phyloP scores from a whole-genome alignment of 2,888 invertebrate genomes.

The Leucoma salicis region DNA sequence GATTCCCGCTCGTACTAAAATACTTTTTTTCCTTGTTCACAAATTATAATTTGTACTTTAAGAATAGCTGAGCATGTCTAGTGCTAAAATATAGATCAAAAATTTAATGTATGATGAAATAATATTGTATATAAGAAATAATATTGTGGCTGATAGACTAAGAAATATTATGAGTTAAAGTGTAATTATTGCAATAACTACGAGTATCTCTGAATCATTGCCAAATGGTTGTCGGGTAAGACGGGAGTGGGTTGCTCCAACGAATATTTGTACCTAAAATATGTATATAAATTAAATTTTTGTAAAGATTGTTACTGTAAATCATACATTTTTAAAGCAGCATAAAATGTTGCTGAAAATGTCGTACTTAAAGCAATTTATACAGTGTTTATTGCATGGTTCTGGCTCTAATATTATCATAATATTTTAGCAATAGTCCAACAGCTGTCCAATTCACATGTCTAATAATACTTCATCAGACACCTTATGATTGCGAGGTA shows the following conservation, averaged over 20 bases:
- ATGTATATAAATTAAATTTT: constrained; percentile 57
- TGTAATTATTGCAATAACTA: constrained; percentile 72
- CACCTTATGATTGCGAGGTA: too few species aligned
- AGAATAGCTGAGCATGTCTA: too few species aligned
- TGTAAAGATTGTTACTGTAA: constrained; percentile 46
- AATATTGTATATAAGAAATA: too few species aligned
- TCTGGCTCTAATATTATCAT: neutral
- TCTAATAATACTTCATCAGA: too few species aligned
- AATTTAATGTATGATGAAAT: too few species aligned
- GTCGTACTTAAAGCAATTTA: constrained; percentile 1
- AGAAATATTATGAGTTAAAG: constrained; percentile 66
- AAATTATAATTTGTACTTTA: too few species aligned
- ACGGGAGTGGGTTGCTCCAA: constrained; percentile 52
- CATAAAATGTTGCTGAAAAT: constrained; percentile 3
- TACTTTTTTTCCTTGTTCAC: too few species aligned
- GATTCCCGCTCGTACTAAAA: too few species aligned
- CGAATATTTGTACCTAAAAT: constrained; percentile 55
- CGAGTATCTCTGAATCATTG: constrained; percentile 57
- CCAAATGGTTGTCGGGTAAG: constrained; percentile 63
- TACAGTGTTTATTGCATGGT: constrained; percentile 1
- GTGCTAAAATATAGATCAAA: too few species aligned
- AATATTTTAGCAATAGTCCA: too few species aligned
- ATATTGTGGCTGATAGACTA: too few species aligned
- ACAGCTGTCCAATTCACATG: too few species aligned
- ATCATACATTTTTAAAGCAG: constrained; percentile 45